phyloP scores from a whole-genome alignment of 2,797 vertebrate species.

The Lithobates sylvaticus region DNA sequence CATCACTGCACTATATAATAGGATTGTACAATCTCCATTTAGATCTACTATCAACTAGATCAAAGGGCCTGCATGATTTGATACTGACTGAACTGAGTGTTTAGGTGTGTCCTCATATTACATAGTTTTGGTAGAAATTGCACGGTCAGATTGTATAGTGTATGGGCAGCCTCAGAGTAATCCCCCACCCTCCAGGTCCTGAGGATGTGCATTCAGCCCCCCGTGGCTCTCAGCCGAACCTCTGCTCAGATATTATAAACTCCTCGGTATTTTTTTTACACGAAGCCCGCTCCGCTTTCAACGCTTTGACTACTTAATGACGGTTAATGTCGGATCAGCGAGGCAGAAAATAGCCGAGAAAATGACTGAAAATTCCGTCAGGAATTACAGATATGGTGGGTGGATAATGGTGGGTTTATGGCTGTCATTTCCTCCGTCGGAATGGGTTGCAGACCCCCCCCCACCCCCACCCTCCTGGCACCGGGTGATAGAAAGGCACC shows the following conservation, averaged over 20 bases:
- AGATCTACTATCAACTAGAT: too few relatives aligned
- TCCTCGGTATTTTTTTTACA: conserved; percentile 14
- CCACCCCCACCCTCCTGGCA: neutral
- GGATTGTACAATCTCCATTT: too few relatives aligned
- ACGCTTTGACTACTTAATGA: conserved; percentile 33
- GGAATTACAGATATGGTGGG: conserved; percentile 25
- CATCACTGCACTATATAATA: too few relatives aligned
- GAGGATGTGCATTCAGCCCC: too few relatives aligned
- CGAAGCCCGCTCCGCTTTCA: conserved; percentile 5
- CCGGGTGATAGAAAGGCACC: conserved; percentile 34
- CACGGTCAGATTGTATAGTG: too few relatives aligned
- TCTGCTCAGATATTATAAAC: neutral
- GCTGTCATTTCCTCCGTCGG: conserved; percentile 43
- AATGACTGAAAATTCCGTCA: conserved; percentile 42
- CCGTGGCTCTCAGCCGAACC: too few relatives aligned
- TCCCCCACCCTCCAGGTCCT: too few relatives aligned
- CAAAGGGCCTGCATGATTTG: too few relatives aligned
- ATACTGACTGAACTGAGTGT: too few relatives aligned
- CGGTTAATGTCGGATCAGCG: conserved; percentile 39
- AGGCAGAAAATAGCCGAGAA: conserved; percentile 42
- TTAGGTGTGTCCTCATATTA: too few relatives aligned
- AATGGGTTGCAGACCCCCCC: conserved; percentile 23
- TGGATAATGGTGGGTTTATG: conserved; percentile 42
- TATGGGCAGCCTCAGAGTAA: too few relatives aligned
- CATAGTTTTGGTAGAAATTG: too few relatives aligned